Percentiles rank a stretch among this genome's conserved stretches.
Evolutionary conservation across 2,888 invertebrate species (phyloP).

Genomic region (Stramonita haemastoma): DNA sequence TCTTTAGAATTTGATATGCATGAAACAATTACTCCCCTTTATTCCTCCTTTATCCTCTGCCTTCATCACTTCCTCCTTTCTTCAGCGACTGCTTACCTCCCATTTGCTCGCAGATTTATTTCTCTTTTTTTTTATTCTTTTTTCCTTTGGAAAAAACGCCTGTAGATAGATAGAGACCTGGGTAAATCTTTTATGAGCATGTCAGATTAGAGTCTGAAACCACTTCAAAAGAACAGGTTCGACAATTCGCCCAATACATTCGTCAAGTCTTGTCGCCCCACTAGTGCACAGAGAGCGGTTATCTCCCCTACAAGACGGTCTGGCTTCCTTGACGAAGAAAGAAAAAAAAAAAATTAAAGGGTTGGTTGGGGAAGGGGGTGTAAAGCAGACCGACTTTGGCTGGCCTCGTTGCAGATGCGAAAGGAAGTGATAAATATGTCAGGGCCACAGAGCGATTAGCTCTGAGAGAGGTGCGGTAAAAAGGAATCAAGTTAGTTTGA

Average conservation of each 20-base stretch:
- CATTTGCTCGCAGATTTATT: no score
- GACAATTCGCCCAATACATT: background rate
- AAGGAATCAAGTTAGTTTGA: background rate
- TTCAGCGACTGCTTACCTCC: no score
- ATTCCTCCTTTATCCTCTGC: no score
- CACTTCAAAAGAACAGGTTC: slow-evolving; percentile 27
- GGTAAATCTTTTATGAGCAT: background rate
- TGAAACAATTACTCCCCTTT: no score
- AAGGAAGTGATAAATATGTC: slow-evolving; percentile 28
- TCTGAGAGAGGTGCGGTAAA: background rate
- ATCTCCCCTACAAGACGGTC: slow-evolving; percentile 17
- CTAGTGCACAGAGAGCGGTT: background rate
- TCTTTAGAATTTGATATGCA: no score
- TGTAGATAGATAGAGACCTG: no score
- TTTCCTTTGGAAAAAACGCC: no score
- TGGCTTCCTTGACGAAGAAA: background rate
- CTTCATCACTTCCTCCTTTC: no score
- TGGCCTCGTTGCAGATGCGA: background rate
- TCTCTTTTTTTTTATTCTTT: no score
- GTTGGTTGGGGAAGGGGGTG: no score
- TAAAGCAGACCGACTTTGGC: background rate
- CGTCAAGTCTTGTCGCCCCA: background rate
- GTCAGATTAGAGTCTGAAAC: background rate
- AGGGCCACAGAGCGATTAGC: background rate
- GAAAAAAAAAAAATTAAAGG: background rate